These are phyloP conservation scores for Epinephelus lanceolatus DNA, from an alignment of 2,113 vertebrate species.

Conservation along the genomic window DNA sequence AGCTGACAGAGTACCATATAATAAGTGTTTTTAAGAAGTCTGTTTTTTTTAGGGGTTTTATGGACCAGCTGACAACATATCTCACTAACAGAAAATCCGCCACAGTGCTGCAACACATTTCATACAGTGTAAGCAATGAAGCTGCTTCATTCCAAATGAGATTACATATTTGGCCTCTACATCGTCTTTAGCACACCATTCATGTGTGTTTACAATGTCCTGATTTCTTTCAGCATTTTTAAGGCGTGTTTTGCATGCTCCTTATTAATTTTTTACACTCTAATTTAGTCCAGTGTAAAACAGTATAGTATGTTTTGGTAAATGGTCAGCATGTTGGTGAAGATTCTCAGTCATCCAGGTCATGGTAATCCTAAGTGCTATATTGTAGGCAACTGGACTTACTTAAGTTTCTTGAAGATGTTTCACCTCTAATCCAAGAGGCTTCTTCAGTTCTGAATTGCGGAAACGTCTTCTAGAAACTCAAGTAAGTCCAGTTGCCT, in stretches of 20 bases:
- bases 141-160: neutral
- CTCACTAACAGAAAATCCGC: neutral
- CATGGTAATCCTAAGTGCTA: no score
- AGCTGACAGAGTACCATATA: neutral
- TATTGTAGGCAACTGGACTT: no score
- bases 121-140: neutral
- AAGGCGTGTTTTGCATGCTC: neutral
- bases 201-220: neutral
- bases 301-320: neutral
- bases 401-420: no score
- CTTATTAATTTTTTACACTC: neutral
- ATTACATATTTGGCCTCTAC: neutral
- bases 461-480: no score
- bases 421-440: no score
- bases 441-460: no score
- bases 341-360: no score
- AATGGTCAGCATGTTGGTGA: neutral
- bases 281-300: neutral
- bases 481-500: no score
- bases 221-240: neutral
- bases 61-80: neutral
- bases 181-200: no score
- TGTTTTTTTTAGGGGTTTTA: neutral
- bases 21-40: neutral
- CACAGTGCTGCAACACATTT: neutral